Conservation (phyloP, 2,113 vertebrate genomes). For the Tretioscincus oriximinensis region DNA sequence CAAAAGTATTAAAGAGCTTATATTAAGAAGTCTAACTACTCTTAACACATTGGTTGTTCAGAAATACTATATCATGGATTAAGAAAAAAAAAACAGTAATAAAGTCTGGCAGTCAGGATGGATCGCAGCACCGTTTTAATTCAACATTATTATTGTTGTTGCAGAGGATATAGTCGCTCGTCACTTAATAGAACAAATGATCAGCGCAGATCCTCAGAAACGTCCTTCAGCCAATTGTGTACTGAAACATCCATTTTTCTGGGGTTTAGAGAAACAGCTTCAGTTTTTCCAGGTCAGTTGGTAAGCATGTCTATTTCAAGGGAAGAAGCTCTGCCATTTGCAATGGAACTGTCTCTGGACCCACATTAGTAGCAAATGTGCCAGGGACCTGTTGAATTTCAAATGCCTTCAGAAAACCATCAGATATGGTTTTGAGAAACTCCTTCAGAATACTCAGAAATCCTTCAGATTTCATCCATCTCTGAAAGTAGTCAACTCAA, state of each 20-base stretch:
- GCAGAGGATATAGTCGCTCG: conserved; percentile 86
- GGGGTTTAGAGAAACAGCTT: conserved; percentile 93
- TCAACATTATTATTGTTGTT: not conserved
- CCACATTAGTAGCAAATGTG: no score
- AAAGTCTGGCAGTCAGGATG: not conserved
- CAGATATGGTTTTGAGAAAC: not conserved
- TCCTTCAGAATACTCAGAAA: not conserved
- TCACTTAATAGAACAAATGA: conserved; percentile 91
- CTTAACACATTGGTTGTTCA: not conserved
- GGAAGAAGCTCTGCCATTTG: no score
- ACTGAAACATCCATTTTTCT: conserved; percentile 95
- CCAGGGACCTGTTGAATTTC: not conserved
- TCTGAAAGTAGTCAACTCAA: not conserved
- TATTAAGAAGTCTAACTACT: not conserved
- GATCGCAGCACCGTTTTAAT: fast-evolving
- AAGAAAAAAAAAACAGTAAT: not conserved
- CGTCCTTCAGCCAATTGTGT: conserved; percentile 88
- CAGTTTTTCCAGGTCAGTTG: conserved; percentile 94
- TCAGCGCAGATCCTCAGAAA: conserved; percentile 85
- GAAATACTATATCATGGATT: not conserved
- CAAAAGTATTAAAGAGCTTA: no score
- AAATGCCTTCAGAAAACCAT: not conserved
- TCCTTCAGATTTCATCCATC: not conserved
- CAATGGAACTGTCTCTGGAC: no score
- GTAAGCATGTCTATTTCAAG: no score